Base-by-base conservation (phyloP, 1,140 invertebrate species). In the Diorhabda carinulata region DNA sequence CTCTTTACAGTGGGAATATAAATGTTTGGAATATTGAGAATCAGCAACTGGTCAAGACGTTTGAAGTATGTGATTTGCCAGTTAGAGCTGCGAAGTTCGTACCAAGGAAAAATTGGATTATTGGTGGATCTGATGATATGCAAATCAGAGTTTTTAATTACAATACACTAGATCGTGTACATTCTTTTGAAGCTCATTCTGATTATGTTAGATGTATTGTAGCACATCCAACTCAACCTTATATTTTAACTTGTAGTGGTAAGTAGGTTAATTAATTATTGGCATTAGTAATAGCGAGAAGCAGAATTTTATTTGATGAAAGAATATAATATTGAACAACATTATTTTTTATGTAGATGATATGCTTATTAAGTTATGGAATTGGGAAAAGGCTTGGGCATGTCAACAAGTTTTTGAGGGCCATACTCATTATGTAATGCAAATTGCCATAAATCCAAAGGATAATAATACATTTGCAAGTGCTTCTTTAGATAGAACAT, bases 381-480 rank as follows among this genome's bases (percentile, higher is more conserved):
- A 99, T 82, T 99, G 98, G 98, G 98, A 99, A 43, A 98, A 98
- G 79, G 88, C 93, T 76, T 99, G 97, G 96, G 86, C 91, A 1
- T 96, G 96, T 76, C 97, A 98, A 76, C 97, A 99, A 82, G 93
- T 98, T 2, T 98, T 98, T 80, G 96, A 98, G 78, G 96, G 98
- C 0, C 98, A 99, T 82, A 96, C 95, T 1, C 98, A 99, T 81
- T 99, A 99, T 80, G 97, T 99, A 0, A 99, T 99, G 98, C 97
- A 99, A 82, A 94, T 99, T 77, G 97, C 98, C 0, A 95, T 99
- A 73, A 99, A 99, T 84, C 98, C 98, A 0, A 99, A 99, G 82
- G 98, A 99, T 80, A 99, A 99, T 81, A 99, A 99, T 80, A 99
- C 97, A n/a, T 99, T 99, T 85, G 98, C 97, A 4, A 98, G 95